phyloP scores from a whole-genome alignment of 2,113 vertebrate species.

The Triplophysa tibetana region DNA sequence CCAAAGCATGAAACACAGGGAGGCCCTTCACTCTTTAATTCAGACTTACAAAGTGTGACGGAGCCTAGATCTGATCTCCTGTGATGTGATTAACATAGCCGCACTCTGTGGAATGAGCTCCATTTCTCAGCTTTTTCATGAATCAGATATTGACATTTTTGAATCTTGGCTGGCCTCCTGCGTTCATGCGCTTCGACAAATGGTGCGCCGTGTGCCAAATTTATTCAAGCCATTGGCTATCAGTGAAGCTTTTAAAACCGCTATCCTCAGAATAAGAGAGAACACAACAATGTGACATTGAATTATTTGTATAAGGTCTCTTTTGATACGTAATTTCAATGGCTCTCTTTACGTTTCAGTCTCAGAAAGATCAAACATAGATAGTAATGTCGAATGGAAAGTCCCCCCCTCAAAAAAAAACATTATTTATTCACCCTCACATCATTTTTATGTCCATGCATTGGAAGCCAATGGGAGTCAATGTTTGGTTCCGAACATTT shows the following conservation, averaged over 20 bases:
- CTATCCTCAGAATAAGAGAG: neutral
- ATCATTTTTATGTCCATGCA: too few species aligned
- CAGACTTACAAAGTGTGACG: conserved; percentile 62
- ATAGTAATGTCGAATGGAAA: too few species aligned
- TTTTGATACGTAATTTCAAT: conserved; percentile 23
- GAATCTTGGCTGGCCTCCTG: conserved; percentile 28
- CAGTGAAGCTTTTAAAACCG: conserved; percentile 5
- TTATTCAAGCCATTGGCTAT: conserved; percentile 41
- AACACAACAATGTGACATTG: neutral
- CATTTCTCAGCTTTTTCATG: conserved; percentile 35
- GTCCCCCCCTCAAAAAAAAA: too few species aligned
- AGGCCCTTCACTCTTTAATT: conserved; percentile 67
- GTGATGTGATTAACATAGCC: conserved; percentile 49
- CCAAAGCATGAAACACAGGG: conserved; percentile 60
- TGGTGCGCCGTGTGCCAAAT: conserved; percentile 33
- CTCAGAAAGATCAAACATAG: neutral
- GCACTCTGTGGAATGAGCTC: conserved; percentile 31
- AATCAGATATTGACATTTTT: conserved; percentile 47
- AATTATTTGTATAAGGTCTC: conserved; percentile 1
- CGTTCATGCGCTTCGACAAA: conserved; percentile 1
- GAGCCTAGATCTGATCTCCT: conserved; percentile 29
- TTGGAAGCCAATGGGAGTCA: too few species aligned
- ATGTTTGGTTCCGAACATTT: too few species aligned
- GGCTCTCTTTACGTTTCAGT: neutral
- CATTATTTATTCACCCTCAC: too few species aligned